Evolutionary conservation across 2,888 invertebrate genomes (phyloP), one percentile per base, ranked within the genome.

Genomic region (Brachynemurus nebulosus): DNA sequence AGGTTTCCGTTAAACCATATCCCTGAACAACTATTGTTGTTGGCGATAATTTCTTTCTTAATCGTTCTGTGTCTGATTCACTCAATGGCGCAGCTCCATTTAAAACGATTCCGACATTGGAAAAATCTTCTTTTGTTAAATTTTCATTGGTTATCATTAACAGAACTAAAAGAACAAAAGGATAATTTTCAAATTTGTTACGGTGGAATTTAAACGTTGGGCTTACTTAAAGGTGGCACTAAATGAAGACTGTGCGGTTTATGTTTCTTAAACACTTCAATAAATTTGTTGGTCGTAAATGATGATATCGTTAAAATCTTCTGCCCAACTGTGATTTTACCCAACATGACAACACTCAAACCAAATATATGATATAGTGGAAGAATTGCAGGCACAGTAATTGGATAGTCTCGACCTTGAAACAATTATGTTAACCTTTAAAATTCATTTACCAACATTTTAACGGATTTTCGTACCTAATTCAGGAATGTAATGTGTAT

Each of bases 291-390:
- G 0, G 83, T 77, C 7, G 81, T 79, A 61, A 91, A 91, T 55
- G 76, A 78, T 0, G 83, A 76, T 55, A 88, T 58, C 0, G 82
- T 80, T 7, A 82, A 64, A 30, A 83, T 50, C 49, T 78, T 80
- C 23, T 70, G 69, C 1, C 88, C 86, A 17, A 66, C 60, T 1
- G 63, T 55, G 18, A 86, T 52, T 42, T 74, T 70, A 1, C 72
- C 70, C 2, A 78, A 54, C 51, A 82, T 62, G 2, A 72, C 63
- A 1, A 76, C 64, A 1, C 76, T 71, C 35, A 84, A 63, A 0
- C 86, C 88, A 56, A 83, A 90, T 44, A 85, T 82, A 60, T 90
- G 90, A 62, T 80, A 89, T 62, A 86, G 78, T 2, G 90, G 90
- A 42, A 90, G 61, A n/a, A 89, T 69, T 17, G 74, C 72, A 0